Evolutionary conservation across 2,113 vertebrate species (phyloP), one percentile per base, ranked within the genome.

Genomic region (Climacteris rufus): DNA sequence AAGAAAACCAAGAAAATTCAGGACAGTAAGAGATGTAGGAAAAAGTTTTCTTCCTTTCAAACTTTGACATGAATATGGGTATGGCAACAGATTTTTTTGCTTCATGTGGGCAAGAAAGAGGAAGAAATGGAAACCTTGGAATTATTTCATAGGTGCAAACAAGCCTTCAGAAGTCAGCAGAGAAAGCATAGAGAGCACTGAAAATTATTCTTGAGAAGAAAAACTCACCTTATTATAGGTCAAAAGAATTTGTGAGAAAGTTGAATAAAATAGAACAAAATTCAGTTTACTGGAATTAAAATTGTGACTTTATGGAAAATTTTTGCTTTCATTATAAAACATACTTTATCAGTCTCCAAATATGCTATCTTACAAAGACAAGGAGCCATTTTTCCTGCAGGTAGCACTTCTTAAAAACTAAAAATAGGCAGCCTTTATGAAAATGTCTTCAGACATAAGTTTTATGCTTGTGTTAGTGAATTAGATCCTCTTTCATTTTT

Each of bases 281-380:
- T 42, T 13, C 22, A 24, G 22, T 49, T 87, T 44, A 68, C 50
- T 76, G 27, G 13, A 83, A 83, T 93, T 52, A 47, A 88, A 83
- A 72, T 17, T 11, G 23, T 75, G 44, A 60, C 9, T 71, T 47
- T 5, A 54, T 27, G 15, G 16, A 20, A 25, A 13, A 30, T 4
- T 79, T 75, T 69, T 75, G 6, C 30, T 90, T 77, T 23, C 19
- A 61, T 24, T 86, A 77, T 30, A 50, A 91, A 64, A 42, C 1
- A 3, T 7, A 53, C 20, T 60, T 60, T 9, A 69, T 37, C 53
- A 59, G 37, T 21, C 30, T 75, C 42, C 31, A 72, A 47, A 27
- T 52, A 37, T 8, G 13, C 6, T 37, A 78, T 31, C 20, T 56
- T 50, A 56, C 0, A 0, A 80, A 86, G 11, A 15, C n/a, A 2